Evolutionary conservation across 2,113 vertebrate genomes (phyloP).

Genomic region (Australoheros scitulus): DNA sequence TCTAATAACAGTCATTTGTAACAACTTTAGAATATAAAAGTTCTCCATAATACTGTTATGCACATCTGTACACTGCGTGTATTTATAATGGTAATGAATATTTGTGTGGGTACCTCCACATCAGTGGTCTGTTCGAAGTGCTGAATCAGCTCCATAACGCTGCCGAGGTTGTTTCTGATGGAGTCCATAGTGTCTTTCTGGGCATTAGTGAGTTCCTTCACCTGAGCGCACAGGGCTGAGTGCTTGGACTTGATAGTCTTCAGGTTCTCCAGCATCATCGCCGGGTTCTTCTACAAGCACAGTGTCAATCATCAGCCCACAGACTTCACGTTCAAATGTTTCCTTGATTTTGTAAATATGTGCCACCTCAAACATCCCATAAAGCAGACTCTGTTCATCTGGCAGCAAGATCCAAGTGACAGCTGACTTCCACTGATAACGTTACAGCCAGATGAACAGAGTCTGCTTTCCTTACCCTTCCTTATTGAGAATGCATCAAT

Average conservation of each 20-base stretch:
- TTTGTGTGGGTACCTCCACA: constrained; percentile 79
- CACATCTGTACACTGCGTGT: too few species aligned
- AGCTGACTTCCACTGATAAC: too few species aligned
- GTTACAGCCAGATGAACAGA: background rate
- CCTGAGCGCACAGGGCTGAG: constrained; percentile 74
- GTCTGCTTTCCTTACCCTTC: background rate
- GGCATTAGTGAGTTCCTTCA: constrained; percentile 79
- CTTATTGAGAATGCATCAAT: fast-evolving
- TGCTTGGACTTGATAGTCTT: constrained; percentile 84
- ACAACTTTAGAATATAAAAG: too few species aligned
- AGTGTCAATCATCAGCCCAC: background rate
- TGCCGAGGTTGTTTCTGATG: constrained; percentile 79
- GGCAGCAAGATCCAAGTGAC: too few species aligned
- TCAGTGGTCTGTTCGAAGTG: constrained; percentile 76
- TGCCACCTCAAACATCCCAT: too few species aligned
- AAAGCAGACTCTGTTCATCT: too few species aligned
- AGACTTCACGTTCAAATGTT: background rate
- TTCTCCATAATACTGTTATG: too few species aligned
- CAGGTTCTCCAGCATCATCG: constrained; percentile 84
- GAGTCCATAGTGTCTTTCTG: constrained; percentile 83
- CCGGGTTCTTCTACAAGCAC: constrained; percentile 83
- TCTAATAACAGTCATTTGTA: too few species aligned
- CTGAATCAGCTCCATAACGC: constrained; percentile 75
- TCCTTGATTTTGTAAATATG: too few species aligned
- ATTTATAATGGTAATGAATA: too few species aligned